Percentiles rank a stretch among this genome's conserved stretches.
These are phyloP conservation scores for Conger conger DNA, from an alignment of 2,113 vertebrate species.

Conservation along the genomic window DNA sequence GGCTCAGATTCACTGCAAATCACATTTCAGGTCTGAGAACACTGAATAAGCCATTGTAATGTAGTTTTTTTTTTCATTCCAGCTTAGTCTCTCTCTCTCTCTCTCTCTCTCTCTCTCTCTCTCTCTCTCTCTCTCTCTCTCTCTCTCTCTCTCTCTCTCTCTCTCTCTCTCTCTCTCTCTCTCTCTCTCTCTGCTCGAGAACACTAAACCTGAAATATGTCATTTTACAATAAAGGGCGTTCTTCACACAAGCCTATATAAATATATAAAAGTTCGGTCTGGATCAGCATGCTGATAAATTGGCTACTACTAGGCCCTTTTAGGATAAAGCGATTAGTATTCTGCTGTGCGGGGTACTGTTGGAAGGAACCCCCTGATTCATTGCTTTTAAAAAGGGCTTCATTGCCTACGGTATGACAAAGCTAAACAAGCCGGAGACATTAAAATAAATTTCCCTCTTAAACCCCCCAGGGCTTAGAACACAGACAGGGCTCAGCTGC, in stretches of 20 bases:
- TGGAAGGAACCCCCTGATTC: conserved; percentile 9
- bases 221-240: neutral
- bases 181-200: conserved; percentile 10
- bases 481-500: neutral
- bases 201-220: conserved; percentile 11
- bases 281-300: neutral
- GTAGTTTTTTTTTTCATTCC: neutral
- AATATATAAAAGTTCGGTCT: too few species aligned
- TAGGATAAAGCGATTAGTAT: neutral
- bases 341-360: neutral
- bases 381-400: neutral
- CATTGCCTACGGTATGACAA: neutral
- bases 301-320: neutral
- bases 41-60: conserved; percentile 14
- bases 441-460: neutral
- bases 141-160: neutral
- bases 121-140: neutral
- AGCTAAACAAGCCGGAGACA: neutral
- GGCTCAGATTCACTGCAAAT: conserved; percentile 3
- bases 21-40: neutral
- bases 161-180: neutral
- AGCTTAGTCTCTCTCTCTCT: neutral
- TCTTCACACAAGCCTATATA: neutral
- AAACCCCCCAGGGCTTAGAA: neutral
- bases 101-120: neutral